Conservation (phyloP, 2,113 vertebrate genomes). For the Rhynchomys soricoides region DNA sequence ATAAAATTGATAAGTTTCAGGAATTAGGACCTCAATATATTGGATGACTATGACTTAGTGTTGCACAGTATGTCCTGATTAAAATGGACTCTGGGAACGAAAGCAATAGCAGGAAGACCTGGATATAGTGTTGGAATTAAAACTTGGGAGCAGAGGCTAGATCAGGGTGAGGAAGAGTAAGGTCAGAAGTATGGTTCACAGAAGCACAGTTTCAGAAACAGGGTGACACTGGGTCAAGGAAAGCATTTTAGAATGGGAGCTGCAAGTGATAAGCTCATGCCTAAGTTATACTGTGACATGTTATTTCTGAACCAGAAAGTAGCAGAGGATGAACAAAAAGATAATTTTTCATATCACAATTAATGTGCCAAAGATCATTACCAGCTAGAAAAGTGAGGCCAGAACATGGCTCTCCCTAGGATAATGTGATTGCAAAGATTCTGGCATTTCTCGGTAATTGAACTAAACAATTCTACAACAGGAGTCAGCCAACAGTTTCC, state of each 20-base stretch:
- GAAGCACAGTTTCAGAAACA: background rate
- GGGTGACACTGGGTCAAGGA: background rate
- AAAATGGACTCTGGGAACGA: background rate
- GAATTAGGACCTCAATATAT: background rate
- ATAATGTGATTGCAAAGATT: background rate
- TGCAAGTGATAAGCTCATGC: background rate
- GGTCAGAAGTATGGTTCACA: background rate
- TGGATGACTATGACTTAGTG: background rate
- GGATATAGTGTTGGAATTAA: background rate
- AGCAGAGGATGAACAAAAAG: background rate
- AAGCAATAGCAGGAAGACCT: background rate
- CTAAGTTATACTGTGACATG: background rate
- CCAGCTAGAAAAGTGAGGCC: background rate
- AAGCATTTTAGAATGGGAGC: background rate
- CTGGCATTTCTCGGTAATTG: constrained; percentile 8
- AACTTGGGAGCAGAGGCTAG: background rate
- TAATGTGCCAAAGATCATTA: background rate
- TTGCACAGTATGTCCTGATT: background rate
- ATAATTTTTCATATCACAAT: background rate
- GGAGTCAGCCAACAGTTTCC: background rate
- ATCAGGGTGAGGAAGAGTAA: background rate
- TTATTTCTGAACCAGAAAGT: background rate
- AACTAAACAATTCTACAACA: background rate
- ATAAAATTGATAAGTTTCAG: background rate
- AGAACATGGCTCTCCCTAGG: background rate